Evolutionary conservation across 1,140 invertebrate genomes (phyloP), one percentile per base, ranked within the genome.

Genomic region (Magallana ariakensis): DNA sequence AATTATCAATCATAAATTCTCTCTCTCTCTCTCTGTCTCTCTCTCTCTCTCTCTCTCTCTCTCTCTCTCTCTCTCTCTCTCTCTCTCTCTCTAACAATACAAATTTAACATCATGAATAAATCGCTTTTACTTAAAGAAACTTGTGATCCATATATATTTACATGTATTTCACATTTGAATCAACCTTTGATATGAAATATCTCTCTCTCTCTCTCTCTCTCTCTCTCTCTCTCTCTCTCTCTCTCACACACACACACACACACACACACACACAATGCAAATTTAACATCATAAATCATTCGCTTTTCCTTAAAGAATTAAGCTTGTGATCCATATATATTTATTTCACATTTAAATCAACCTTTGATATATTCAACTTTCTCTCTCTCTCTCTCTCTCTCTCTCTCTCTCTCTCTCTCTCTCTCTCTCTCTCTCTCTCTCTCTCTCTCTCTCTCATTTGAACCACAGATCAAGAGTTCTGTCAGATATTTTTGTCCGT

Each of bases 401-500:
- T 70, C 62, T 70, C 62, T 70, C 62, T 66, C 62, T 66, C 62
- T 66, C 62, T 66, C 62, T 66, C 62, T 66, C 62, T 70, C 26
- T 70, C 66, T 70, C 66, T 70, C 66, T 75, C 66, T 75, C 66
- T 75, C 66, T 75, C 66, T 75, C 26, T 75, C 66, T 75, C 66
- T 75, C 66, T 46, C 33, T 46, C 33, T 46, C 33, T 46, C 33
- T 75, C 26, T 60, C 58, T 60, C 58, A 16, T 60, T 60, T 60
- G n/a, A 60, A 60, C 58, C 66, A 26, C 26, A 75, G 19, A 75
- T 75, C 22, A 75, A 75, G 66, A 75, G 33, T 19, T 75, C 66
- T 75, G 66, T 75, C 66, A 75, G 66, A 75, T 75, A 75, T 75
- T 75, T 75, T 75, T 75, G 66, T 75, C 19, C 33, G 9, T 22